A percentile compares a stretch with the other conserved stretches of the same genome.
Evolutionary conservation across 2,888 invertebrate species (phyloP).

Genomic region (Pandemis heparana): DNA sequence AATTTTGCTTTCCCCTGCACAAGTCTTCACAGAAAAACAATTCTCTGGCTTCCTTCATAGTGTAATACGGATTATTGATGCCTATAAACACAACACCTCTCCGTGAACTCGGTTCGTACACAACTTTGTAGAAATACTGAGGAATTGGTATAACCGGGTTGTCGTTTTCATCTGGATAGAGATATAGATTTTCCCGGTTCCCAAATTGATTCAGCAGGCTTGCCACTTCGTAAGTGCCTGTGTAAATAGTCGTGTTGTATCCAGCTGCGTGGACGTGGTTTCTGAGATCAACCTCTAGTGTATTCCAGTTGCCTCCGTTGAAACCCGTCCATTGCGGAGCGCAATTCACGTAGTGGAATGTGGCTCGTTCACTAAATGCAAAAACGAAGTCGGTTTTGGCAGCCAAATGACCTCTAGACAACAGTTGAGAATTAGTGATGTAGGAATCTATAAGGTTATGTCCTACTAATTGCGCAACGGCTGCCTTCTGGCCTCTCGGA

Average conservation of each 20-base stretch:
- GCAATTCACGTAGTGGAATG: conserved; percentile 88
- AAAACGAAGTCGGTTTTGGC: conserved; percentile 88
- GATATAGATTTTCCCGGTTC: conserved; percentile 67
- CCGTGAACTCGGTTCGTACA: conserved; percentile 79
- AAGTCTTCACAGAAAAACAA: conserved; percentile 80
- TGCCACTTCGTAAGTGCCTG: conserved; percentile 86
- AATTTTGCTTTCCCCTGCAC: conserved; percentile 76
- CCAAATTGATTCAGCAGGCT: conserved; percentile 77
- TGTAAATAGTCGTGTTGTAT: conserved; percentile 80
- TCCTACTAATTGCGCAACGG: conserved; percentile 66
- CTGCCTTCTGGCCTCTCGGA: conserved; percentile 63
- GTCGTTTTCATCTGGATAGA: conserved; percentile 68
- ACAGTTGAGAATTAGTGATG: conserved; percentile 66
- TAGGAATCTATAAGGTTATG: conserved; percentile 62
- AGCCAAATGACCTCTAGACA: conserved; percentile 87
- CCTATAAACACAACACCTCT: conserved; percentile 86
- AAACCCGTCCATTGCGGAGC: conserved; percentile 89
- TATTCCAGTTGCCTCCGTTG: conserved; percentile 87
- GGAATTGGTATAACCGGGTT: conserved; percentile 78
- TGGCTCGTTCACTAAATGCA: conserved; percentile 85
- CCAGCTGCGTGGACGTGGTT: conserved; percentile 65
- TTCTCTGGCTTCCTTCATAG: conserved; percentile 56
- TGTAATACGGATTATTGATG: conserved; percentile 87
- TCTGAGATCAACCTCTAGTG: conserved; percentile 78
- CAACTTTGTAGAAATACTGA: conserved; percentile 80